Evolutionary conservation across 2,113 vertebrate species (phyloP).

Genomic region (Hypomesus transpacificus): DNA sequence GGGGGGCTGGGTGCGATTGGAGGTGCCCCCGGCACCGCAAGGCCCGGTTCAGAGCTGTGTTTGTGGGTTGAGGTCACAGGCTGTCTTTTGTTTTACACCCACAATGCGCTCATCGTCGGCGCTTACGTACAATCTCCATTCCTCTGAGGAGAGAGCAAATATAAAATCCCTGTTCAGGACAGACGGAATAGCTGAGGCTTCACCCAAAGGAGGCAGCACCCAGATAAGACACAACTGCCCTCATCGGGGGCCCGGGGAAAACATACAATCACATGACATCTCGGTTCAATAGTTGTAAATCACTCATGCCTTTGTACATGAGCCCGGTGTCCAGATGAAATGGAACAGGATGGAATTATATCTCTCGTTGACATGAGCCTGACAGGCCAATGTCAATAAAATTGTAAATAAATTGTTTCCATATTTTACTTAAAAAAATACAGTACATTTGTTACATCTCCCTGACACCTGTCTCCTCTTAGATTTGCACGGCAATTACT

Average conservation of each 20-base stretch:
- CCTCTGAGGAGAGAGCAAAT: slow-evolving; percentile 35
- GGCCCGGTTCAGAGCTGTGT: slow-evolving; percentile 18
- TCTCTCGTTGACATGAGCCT: no score
- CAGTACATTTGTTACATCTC: no score
- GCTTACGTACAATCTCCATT: slow-evolving; percentile 10
- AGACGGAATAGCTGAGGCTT: not conserved
- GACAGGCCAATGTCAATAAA: no score
- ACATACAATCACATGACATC: slow-evolving; percentile 13
- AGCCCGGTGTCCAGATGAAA: no score
- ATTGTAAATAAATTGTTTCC: no score
- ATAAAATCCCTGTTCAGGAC: slow-evolving; percentile 35
- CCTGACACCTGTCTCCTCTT: no score
- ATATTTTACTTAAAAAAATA: no score
- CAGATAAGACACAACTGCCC: not conserved
- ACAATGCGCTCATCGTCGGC: slow-evolving; percentile 35
- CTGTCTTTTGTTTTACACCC: slow-evolving; percentile 28
- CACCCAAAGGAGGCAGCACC: not conserved
- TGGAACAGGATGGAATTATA: no score
- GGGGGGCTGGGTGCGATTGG: slow-evolving; percentile 15
- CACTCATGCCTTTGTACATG: not conserved
- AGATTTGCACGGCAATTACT: no score
- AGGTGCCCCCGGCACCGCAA: slow-evolving; percentile 25
- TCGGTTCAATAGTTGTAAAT: slow-evolving; percentile 2
- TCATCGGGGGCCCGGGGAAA: not conserved
- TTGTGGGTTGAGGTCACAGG: slow-evolving; percentile 32